phyloP scores from a whole-genome alignment of 2,888 invertebrate species.

The Dermolepida albohirtum region DNA sequence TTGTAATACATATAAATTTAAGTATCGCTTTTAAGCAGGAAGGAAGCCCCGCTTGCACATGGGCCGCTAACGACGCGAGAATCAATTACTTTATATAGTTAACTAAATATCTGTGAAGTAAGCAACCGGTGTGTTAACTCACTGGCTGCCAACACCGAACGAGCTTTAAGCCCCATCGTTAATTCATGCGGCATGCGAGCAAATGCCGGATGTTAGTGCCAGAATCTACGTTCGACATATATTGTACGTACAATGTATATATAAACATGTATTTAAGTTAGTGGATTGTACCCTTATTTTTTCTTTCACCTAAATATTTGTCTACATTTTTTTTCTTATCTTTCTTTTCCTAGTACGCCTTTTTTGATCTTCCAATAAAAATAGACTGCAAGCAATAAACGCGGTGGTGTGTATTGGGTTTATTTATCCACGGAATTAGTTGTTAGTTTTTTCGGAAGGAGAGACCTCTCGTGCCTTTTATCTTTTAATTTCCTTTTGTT shows the following conservation, averaged over 20 bases:
- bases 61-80: constrained; percentile 22
- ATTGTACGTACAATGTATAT: constrained; percentile 2
- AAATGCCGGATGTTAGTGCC: constrained; percentile 59
- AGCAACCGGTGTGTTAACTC: constrained; percentile 45
- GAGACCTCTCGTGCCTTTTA: constrained; percentile 18
- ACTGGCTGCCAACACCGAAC: constrained; percentile 44
- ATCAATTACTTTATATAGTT: constrained; percentile 29
- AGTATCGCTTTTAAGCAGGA: constrained; percentile 13
- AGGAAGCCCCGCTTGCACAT: constrained; percentile 3
- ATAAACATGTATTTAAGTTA: constrained; percentile 47
- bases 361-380: constrained; percentile 50
- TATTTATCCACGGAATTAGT: constrained; percentile 60
- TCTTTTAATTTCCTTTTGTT: constrained; percentile 7
- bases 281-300: constrained; percentile 9
- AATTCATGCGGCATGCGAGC: constrained; percentile 55
- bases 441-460: constrained; percentile 53
- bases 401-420: constrained; percentile 48
- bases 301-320: constrained; percentile 58
- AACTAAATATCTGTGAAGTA: constrained; percentile 39
- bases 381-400: constrained; percentile 54
- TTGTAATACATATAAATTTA: constrained; percentile 3
- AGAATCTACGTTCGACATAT: constrained; percentile 36
- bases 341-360: not conserved
- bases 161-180: constrained; percentile 34
- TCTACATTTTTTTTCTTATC: constrained; percentile 54